Conservation (phyloP, 2,888 invertebrate genomes). For the Amaurobius ferox region DNA sequence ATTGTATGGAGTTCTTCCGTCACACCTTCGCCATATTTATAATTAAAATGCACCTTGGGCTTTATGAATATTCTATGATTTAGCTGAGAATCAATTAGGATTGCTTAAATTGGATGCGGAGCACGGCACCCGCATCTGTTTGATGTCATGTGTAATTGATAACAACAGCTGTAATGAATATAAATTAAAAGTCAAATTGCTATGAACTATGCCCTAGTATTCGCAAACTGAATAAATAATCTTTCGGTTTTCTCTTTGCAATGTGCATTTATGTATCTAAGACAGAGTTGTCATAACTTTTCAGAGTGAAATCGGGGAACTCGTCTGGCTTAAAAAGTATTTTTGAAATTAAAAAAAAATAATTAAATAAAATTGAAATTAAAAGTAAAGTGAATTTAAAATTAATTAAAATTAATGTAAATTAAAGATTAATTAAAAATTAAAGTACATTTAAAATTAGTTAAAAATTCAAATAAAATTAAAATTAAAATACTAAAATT, state of each 20-base stretch:
- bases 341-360: too few species aligned
- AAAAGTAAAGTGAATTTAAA: too few species aligned
- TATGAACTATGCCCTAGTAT: neutral
- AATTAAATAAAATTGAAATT: too few species aligned
- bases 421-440: too few species aligned
- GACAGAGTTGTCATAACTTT: too few species aligned
- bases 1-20: too few species aligned
- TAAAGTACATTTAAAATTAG: too few species aligned
- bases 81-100: conserved; percentile 46
- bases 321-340: too few species aligned
- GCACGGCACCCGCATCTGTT: neutral
- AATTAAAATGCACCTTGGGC: conserved; percentile 57
- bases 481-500: too few species aligned
- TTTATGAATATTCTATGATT: conserved; percentile 69
- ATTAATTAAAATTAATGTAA: too few species aligned
- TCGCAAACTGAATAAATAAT: neutral
- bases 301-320: too few species aligned
- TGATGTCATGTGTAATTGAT: conserved; percentile 38
- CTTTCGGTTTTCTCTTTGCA: neutral
- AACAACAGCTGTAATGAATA: conserved; percentile 29
- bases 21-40: conserved; percentile 30
- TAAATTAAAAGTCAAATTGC: conserved; percentile 59
- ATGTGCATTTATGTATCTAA: neutral
- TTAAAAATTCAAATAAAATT: too few species aligned
- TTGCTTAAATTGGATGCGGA: conserved; percentile 57